Conservation (phyloP, 2,113 vertebrate species). For the Corydoras sp. region DNA sequence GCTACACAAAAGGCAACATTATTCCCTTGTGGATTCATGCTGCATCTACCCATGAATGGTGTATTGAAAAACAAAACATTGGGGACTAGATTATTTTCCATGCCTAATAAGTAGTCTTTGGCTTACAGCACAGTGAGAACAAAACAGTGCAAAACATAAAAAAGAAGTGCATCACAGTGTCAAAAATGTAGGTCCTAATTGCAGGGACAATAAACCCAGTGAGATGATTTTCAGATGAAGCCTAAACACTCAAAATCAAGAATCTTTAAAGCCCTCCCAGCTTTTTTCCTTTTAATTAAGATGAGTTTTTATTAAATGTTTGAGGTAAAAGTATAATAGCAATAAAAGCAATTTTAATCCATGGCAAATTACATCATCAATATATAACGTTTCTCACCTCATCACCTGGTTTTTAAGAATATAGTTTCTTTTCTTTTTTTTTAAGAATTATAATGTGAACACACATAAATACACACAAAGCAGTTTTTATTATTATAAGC, state of each 20-base stretch:
- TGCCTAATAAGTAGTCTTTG: constrained; percentile 56
- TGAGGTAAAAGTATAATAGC: too few species aligned
- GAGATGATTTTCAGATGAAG: constrained; percentile 20
- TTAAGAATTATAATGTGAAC: not conserved
- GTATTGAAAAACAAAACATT: constrained; percentile 76
- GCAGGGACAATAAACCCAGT: constrained; percentile 37
- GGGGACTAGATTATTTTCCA: constrained; percentile 80
- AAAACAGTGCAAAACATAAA: constrained; percentile 35
- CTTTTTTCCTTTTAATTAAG: too few species aligned
- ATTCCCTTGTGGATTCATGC: constrained; percentile 70
- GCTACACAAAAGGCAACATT: constrained; percentile 87
- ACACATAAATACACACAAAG: not conserved
- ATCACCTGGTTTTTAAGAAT: not conserved
- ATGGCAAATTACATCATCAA: too few species aligned
- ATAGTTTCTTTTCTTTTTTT: not conserved
- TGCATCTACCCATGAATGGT: constrained; percentile 77
- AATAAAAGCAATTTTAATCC: too few species aligned
- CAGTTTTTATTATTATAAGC: not conserved
- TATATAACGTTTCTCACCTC: too few species aligned
- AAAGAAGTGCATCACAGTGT: constrained; percentile 41
- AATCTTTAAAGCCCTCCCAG: too few species aligned
- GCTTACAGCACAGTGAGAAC: constrained; percentile 36
- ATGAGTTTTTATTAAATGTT: too few species aligned
- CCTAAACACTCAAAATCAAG: not conserved
- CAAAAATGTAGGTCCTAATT: constrained; percentile 54